Evolutionary conservation across 2,888 invertebrate species (phyloP).

Genomic region (Pelosia muscerda): DNA sequence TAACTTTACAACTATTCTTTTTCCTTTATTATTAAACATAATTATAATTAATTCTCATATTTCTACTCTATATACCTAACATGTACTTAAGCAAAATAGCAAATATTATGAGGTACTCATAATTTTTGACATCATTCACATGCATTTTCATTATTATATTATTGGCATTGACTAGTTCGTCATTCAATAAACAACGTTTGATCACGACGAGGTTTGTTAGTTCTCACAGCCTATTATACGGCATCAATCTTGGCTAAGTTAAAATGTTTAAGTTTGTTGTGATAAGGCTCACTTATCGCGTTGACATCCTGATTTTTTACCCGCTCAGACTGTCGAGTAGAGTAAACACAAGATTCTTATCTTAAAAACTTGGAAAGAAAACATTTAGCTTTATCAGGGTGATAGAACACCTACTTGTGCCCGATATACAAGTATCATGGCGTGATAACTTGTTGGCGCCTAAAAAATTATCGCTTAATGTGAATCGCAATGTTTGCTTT

Average conservation of each 20-base stretch:
- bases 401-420: slow-evolving; percentile 62
- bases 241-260: slow-evolving; percentile 38
- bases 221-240: slow-evolving; percentile 37
- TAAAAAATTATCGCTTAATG: slow-evolving; percentile 31
- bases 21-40: too few species aligned
- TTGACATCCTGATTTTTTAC: slow-evolving; percentile 79
- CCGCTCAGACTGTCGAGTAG: slow-evolving; percentile 68
- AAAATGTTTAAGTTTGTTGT: slow-evolving; percentile 41
- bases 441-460: slow-evolving; percentile 26
- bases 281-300: slow-evolving; percentile 67
- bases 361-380: slow-evolving; percentile 65
- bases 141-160: slow-evolving; percentile 21
- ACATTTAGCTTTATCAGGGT: slow-evolving; percentile 71
- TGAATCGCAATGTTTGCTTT: slow-evolving; percentile 33
- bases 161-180: slow-evolving; percentile 22
- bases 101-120: slow-evolving; percentile 41
- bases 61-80: background rate
- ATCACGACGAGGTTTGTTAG: slow-evolving; percentile 17
- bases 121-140: slow-evolving; percentile 42
- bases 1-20: too few species aligned
- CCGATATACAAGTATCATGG: slow-evolving; percentile 33
- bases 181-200: slow-evolving; percentile 18
- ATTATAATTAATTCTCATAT: too few species aligned
- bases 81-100: slow-evolving; percentile 31
- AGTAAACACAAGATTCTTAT: slow-evolving; percentile 77